phyloP scores from a whole-genome alignment of 64 coral and sea anemone genomes.

The Pocillopora damicornis region DNA sequence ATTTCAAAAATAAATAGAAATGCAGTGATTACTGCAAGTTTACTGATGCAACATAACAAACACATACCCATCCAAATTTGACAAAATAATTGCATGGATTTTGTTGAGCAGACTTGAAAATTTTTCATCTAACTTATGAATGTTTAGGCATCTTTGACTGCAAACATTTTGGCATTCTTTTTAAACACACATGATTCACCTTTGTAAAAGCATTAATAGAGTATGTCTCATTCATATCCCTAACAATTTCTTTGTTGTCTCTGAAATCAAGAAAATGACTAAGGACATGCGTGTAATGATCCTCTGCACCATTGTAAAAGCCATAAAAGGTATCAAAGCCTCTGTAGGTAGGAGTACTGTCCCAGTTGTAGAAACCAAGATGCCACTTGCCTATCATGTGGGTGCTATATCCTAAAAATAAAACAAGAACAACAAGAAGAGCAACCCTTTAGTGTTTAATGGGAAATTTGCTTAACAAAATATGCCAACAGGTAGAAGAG shows the following conservation, averaged over 20 bases:
- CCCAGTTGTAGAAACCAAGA: conserved; percentile 84
- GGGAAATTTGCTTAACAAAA: too few relatives aligned
- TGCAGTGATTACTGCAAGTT: too few relatives aligned
- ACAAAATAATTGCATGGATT: too few relatives aligned
- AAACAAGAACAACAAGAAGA: background rate
- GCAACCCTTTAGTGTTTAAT: too few relatives aligned
- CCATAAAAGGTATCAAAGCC: conserved; percentile 92
- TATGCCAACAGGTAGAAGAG: too few relatives aligned
- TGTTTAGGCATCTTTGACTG: background rate
- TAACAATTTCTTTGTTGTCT: conserved; percentile 63
- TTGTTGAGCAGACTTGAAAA: too few relatives aligned
- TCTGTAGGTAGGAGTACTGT: conserved; percentile 72
- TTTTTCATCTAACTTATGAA: too few relatives aligned
- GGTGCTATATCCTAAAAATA: conserved; percentile 66
- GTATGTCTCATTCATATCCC: conserved; percentile 67
- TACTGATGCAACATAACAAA: too few relatives aligned
- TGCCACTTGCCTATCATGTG: conserved; percentile 96
- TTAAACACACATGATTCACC: background rate
- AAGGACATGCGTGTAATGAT: conserved; percentile 77
- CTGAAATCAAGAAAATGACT: conserved; percentile 57
- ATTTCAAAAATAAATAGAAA: too few relatives aligned
- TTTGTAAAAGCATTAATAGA: conserved; percentile 55
- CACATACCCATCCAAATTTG: too few relatives aligned
- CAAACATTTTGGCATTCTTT: too few relatives aligned
- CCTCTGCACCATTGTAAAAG: conserved; percentile 70